Evolutionary conservation across 1,140 invertebrate species (phyloP), one percentile per base, ranked within the genome.

Genomic region (Pogonomyrmex barbatus): DNA sequence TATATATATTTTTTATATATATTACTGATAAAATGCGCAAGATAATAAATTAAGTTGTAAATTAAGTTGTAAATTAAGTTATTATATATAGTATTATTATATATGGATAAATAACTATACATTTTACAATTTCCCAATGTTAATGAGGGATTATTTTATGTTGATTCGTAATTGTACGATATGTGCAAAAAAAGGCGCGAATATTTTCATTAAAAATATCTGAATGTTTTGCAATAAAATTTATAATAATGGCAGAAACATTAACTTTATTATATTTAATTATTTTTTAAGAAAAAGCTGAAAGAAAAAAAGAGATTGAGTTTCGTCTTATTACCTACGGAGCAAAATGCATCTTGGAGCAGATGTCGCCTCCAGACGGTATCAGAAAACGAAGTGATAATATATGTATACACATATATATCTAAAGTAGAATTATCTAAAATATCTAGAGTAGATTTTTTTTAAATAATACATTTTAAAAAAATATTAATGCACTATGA

Each of bases 291-390:
- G 14, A 10, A 36, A 17, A 47, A 36, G 4, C 10, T 30, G 2
- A 42, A 12, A 79, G 17, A 50, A 14, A 10, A 65, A 65, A n/a
- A 67, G 14, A 30, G 9, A 10, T 30, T 24, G 1, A 9, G 1
- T 24, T 50, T 42, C 30, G 50, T 33, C 5, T 9, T 24, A 17
- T 86, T 89, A 89, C 36, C 88, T 60, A 77, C 70, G 8, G 36
- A 39, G 33, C 39, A 17, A 30, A 10, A 30, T 56, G 12, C 12
- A 47, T 24, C 60, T 36, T 4, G 36, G 33, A 6, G 42, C 84
- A 89, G 88, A 89, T 89, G 88, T 83, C 88, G 88, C 88, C 2
- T 4, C 6, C 4, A 50, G 68, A 63, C 88, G 45, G 24, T 33
- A 14, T 14, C 45, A 33, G 39, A 24, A 24, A 24, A 24, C 24